Conservation (phyloP, 2,113 vertebrate genomes). For the Hassar affinis region DNA sequence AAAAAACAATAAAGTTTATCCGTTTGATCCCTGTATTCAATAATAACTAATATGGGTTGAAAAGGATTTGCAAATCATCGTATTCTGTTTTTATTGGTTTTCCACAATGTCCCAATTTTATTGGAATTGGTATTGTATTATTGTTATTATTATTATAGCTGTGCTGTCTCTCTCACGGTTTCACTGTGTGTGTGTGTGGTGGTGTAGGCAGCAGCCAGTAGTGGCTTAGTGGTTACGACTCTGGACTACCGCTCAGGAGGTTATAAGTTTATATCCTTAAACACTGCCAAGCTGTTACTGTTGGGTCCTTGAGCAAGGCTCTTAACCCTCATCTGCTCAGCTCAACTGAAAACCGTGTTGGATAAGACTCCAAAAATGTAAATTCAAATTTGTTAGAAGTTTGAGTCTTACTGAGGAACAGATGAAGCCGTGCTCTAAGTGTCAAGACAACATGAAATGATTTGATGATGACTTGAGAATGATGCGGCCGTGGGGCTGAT, state of each 20-base stretch:
- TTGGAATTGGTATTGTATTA: too few relatives aligned
- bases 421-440: constrained; percentile 6
- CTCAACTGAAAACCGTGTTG: neutral
- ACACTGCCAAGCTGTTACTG: neutral
- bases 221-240: neutral
- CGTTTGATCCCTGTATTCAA: too few relatives aligned
- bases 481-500: neutral
- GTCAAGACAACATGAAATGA: neutral
- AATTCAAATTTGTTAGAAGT: constrained; percentile 5
- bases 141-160: too few relatives aligned
- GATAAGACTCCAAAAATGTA: neutral
- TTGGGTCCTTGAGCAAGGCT: neutral
- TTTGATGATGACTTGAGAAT: neutral
- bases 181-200: neutral
- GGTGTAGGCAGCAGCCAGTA: neutral
- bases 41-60: too few relatives aligned
- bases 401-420: constrained; percentile 3
- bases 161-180: neutral
- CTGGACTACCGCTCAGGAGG: neutral
- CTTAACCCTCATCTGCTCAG: neutral
- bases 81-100: too few relatives aligned
- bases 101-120: too few relatives aligned
- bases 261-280: neutral
- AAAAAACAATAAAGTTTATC: too few relatives aligned
- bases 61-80: too few relatives aligned